Evolutionary conservation across 2,797 vertebrate genomes (phyloP).

Genomic region (Coregonus ussuriensis): DNA sequence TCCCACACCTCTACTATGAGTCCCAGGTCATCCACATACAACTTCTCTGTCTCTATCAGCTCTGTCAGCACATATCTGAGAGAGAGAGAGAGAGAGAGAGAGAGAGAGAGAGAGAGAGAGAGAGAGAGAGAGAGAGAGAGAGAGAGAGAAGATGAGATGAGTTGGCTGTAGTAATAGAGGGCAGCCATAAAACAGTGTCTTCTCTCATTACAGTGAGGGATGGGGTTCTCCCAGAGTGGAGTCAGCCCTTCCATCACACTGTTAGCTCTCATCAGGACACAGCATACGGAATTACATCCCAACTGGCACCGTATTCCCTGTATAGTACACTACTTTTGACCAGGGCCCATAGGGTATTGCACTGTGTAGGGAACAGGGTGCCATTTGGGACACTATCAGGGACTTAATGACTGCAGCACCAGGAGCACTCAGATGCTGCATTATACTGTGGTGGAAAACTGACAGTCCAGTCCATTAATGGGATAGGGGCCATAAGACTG

Average conservation of each 20-base stretch:
- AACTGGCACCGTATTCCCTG: neutral
- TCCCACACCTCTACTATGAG: constrained; percentile 85
- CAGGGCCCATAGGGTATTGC: neutral
- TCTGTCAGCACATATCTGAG: constrained; percentile 87
- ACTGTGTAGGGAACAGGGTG: neutral
- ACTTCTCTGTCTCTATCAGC: constrained; percentile 86
- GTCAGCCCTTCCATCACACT: neutral
- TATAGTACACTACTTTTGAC: neutral
- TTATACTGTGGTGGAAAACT: neutral
- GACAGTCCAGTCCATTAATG: neutral
- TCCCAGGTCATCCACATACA: constrained; percentile 89
- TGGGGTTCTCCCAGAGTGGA: neutral
- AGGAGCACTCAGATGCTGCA: neutral
- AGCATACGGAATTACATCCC: neutral
- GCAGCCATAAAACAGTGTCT: neutral
- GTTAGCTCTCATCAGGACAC: neutral
- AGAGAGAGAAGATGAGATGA: neutral
- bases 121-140: neutral
- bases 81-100: neutral
- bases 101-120: too few relatives aligned
- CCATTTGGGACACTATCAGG: neutral
- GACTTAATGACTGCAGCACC: neutral
- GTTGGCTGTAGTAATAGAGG: neutral
- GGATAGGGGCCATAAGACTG: neutral
- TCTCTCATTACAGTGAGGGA: neutral